Evolutionary conservation across 2,888 invertebrate species (phyloP), one percentile per base, ranked within the genome.

Genomic region (Sclerodermus sp.): DNA sequence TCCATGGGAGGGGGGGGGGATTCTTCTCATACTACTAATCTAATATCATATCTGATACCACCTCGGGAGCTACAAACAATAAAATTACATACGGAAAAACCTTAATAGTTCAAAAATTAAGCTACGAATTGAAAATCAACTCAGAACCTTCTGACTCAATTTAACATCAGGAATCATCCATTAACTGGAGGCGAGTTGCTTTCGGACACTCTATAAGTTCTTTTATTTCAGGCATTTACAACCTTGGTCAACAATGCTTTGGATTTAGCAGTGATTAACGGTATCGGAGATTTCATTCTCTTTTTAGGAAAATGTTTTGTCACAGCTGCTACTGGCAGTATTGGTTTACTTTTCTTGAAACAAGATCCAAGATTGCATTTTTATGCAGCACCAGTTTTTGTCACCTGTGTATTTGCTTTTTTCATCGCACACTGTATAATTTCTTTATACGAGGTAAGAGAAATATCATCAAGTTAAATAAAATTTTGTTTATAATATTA

Each of bases 381-480:
- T 79, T 93, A 87, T 71, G 91, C 93, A 41, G 87, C 90, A 12
- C 96, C 96, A 0, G 90, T 94, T 1, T 84, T 95, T 45, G 81
- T 94, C 23, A 88, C 90, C 17, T 89, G 90, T 67, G 79, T 95
- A 41, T 95, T 90, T 77, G 85, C 94, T 1, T 96, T 93, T 79
- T 92, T 96, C 72, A 91, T 96, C 58, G 91, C 96, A 6, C 95
- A 96, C 73, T 92, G 93, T 76, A 90, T 96, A 54, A 84, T 96
- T 47, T 94, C 95, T 5, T 83, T 96, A 2, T 96, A 95, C 71
- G 96, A 96, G 88, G 95, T 94, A 77, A 76, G 80, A 34, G 42
- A 15, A 39, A 1, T n/a, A n/a, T n/a, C n/a, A n/a, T n/a, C n/a
- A n/a, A n/a, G n/a, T n/a, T n/a, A n/a, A n/a, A n/a, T n/a, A 23